A percentile compares a stretch with the other conserved stretches of the same genome.
Conservation (phyloP, 2,888 invertebrate species). For the Metacarcinus magister region DNA sequence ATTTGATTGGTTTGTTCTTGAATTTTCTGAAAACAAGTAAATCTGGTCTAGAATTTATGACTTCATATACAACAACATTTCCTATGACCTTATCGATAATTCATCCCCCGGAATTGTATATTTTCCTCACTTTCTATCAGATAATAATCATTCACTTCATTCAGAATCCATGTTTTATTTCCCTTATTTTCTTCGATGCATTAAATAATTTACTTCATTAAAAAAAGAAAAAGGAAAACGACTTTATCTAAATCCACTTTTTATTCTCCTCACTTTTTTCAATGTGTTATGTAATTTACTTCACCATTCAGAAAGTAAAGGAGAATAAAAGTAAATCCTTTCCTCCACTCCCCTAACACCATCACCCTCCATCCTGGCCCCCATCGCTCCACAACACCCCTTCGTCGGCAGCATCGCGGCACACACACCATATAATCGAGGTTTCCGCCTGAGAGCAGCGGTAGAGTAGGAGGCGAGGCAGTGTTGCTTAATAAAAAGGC, state of each 20-base stretch:
- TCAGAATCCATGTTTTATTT: neutral
- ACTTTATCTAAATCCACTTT: neutral
- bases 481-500: neutral
- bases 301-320: neutral
- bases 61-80: neutral
- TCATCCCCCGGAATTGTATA: neutral
- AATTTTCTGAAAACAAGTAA: neutral
- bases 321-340: neutral
- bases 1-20: neutral
- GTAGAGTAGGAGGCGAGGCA: neutral
- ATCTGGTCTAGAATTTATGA: neutral
- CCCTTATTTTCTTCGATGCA: neutral
- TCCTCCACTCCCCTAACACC: neutral
- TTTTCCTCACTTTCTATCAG: neutral
- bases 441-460: neutral
- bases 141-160: neutral
- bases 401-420: neutral
- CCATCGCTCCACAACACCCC: neutral
- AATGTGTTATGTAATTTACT: neutral
- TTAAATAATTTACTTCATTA: neutral
- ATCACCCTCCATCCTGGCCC: neutral
- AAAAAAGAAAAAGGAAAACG: neutral
- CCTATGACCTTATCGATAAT: neutral
- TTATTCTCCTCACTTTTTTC: neutral
- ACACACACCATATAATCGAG: slow-evolving; percentile 1